Evolutionary conservation across 2,888 invertebrate species (phyloP).

Genomic region (Margaritifera margaritifera): DNA sequence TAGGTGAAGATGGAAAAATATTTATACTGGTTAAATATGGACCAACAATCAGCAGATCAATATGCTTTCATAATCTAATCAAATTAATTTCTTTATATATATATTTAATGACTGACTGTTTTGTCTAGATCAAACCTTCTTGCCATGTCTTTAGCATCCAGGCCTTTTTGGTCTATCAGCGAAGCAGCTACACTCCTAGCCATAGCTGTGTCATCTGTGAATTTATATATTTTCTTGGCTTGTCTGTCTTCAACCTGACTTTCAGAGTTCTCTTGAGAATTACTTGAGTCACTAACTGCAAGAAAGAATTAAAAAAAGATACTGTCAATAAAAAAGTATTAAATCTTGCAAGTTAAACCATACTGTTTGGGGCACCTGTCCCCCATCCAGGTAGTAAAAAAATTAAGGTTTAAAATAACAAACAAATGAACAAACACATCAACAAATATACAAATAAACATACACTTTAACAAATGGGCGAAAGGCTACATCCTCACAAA

Average conservation of each 20-base stretch:
- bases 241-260: slow-evolving; percentile 5
- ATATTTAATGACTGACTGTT: not conserved
- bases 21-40: too few species aligned
- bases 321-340: not conserved
- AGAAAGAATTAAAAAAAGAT: not conserved
- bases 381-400: too few species aligned
- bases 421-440: too few species aligned
- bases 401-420: too few species aligned
- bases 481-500: too few species aligned
- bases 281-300: not conserved
- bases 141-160: slow-evolving; percentile 78
- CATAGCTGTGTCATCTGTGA: slow-evolving; percentile 85
- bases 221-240: slow-evolving; percentile 56
- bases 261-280: not conserved
- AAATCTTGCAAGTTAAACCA: too few species aligned
- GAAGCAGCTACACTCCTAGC: slow-evolving; percentile 79
- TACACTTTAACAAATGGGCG: too few species aligned
- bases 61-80: not conserved
- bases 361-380: too few species aligned
- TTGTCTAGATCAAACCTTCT: slow-evolving; percentile 72
- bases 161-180: slow-evolving; percentile 76
- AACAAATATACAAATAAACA: too few species aligned
- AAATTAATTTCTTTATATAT: not conserved
- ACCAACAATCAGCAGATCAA: too few species aligned
- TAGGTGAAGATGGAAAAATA: too few species aligned